These are phyloP conservation scores for Enteromius trimaculatus DNA, from an alignment of 2,797 vertebrate genomes.

Conservation along the genomic window DNA sequence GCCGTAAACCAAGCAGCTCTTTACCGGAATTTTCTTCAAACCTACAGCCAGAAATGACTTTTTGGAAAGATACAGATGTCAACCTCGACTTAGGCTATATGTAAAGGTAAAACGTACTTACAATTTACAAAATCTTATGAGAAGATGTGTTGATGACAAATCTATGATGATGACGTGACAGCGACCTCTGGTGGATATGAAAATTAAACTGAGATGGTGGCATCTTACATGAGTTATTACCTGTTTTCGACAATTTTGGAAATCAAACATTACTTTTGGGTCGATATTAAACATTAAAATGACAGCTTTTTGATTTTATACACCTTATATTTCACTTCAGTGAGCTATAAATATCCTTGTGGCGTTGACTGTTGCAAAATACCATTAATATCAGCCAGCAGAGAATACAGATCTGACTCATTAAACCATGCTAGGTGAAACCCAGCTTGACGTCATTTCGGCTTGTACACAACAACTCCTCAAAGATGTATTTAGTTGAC, in stretches of 20 bases:
- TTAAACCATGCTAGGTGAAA: neutral
- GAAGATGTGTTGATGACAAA: neutral
- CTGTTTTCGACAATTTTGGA: neutral
- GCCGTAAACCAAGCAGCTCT: neutral
- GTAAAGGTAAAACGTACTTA: neutral
- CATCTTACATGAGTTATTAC: neutral
- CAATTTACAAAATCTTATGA: neutral
- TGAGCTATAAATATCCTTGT: neutral
- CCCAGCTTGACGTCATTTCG: slow-evolving; percentile 9
- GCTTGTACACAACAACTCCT: neutral
- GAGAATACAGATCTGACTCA: neutral
- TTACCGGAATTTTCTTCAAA: neutral
- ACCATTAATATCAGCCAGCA: neutral
- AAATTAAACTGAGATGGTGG: neutral
- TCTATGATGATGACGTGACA: neutral
- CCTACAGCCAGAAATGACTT: neutral
- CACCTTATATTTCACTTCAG: neutral
- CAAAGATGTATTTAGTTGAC: slow-evolving; percentile 6
- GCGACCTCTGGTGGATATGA: slow-evolving; percentile 14
- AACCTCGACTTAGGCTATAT: neutral
- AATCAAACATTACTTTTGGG: neutral
- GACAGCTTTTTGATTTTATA: neutral
- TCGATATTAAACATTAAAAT: too few relatives aligned
- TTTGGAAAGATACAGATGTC: neutral
- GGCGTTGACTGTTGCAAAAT: neutral